These are phyloP conservation scores for Fistularia commersonii DNA, from an alignment of 2,797 vertebrate species.

Conservation along the genomic window DNA sequence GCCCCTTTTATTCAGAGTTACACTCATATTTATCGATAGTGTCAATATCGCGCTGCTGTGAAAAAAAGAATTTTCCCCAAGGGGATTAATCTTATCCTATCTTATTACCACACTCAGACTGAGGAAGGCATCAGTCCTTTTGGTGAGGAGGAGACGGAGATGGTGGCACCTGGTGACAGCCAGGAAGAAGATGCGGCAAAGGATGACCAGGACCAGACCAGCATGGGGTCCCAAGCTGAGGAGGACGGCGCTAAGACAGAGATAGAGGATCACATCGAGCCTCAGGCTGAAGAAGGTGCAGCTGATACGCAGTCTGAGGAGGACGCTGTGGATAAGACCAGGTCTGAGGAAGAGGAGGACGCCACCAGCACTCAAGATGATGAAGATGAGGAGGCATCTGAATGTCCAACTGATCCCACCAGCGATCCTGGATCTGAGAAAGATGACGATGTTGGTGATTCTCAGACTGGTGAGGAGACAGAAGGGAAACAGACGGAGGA, in stretches of 20 bases:
- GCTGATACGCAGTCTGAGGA: conserved; percentile 4
- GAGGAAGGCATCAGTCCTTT: neutral
- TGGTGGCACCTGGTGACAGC: neutral
- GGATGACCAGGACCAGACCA: neutral
- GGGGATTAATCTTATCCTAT: too few relatives aligned
- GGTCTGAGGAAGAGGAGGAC: neutral
- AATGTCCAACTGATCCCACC: conserved; percentile 6
- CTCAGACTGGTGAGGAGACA: conserved; percentile 26
- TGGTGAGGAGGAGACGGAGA: neutral
- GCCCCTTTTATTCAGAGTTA: too few relatives aligned
- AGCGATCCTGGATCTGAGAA: conserved; percentile 8
- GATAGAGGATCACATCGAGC: neutral
- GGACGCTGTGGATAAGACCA: neutral
- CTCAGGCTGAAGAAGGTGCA: conserved; percentile 6
- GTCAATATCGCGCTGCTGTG: too few relatives aligned
- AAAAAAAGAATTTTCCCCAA: too few relatives aligned
- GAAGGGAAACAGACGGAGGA: neutral
- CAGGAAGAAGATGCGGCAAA: conserved; percentile 5
- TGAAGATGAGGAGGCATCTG: neutral
- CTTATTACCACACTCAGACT: too few relatives aligned
- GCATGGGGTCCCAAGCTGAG: conserved; percentile 1
- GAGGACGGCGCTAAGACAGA: too few relatives aligned
- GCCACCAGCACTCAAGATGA: neutral
- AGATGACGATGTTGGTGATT: conserved; percentile 21
- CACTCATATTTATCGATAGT: too few relatives aligned